Base-by-base conservation (phyloP, 1,140 invertebrate genomes). In the Nilaparvata lugens region DNA sequence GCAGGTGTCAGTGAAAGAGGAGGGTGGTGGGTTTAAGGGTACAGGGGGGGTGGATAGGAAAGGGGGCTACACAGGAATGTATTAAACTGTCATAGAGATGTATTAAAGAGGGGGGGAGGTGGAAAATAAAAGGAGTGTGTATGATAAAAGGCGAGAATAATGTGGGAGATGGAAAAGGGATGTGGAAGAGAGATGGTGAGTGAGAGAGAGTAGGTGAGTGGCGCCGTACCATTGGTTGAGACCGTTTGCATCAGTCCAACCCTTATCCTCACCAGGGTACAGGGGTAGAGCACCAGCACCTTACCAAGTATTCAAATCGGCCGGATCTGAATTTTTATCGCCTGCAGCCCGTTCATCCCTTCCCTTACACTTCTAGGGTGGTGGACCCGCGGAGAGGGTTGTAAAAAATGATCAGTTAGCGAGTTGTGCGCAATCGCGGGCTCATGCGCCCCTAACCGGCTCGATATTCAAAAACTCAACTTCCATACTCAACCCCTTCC, bases 271-370 rank as follows among this genome's bases (percentile, higher is more conserved):
- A 48, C 45, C 42, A 35, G n/a, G n/a, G n/a, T n/a, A n/a, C n/a
- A n/a, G 31, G 31, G 31, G 31, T 35, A 35, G 31, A 6, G 13
- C n/a, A n/a, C n/a, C n/a, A 35, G 2, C 7, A 35, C 31, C 31
- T 35, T 6, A 11, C 31, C 31, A 11, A 35, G 45, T 48, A 48
- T 48, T 48, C 45, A 48, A 48, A 48, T 48, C 45, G 16, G 21
- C 21, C 45, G 16, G 45, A 48, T 48, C 45, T 48, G 45, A 48
- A 48, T 48, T 48, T 48, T 48, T 48, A 48, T 48, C 45, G 45
- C 21, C 21, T 18, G 45, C 45, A 48, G 21, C 45, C n/a, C 45
- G 16, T 48, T 48, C 45, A 48, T 48, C 45, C 45, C 45, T 48
- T 48, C 45, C 45, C 38, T 40, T 40, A 9, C 38, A 40, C n/a